Base-by-base conservation (phyloP, 2,888 invertebrate genomes). In the Cistogaster globosa region DNA sequence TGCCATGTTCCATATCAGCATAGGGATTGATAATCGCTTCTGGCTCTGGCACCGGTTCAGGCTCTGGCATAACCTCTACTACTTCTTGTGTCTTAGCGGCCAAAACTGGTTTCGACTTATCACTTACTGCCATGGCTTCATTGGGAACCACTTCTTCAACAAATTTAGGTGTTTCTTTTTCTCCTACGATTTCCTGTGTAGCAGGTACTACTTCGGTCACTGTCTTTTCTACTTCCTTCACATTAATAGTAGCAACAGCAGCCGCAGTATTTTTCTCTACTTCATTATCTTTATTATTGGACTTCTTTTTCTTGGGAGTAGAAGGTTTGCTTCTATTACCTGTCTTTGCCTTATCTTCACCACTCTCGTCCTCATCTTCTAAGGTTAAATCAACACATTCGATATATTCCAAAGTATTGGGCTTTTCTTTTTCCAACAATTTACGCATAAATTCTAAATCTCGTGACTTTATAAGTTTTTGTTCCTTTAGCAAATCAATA, bases 1-100 rank as follows among this genome's bases (percentile, higher is more conserved):
- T 93, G 0, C 95, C 95, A 75, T 93, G 93, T 53, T 90, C 90
- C 91, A 92, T 90, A 42, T 91, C 87, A 38, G 90, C 89, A 86
- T 88, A 90, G 0, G 90, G 91, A 89, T 92, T 90, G 92, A 83
- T 42, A 20, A 69, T 57, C 16, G 58, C 58, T 68, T 75, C 86
- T 1, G 87, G 77, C 71, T 81, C 76, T 0, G 81, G 38, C 42
- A 83, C 83, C 14, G 87, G 48, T 42, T 79, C 82, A 5, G 76
- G 67, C 22, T 63, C 58, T 51, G 63, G 58, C n/a, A 63, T 38
- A 7, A 78, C 26, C 26, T 80, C 77, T 11, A 36, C 42, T n/a
- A 71, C 53, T 11, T 69, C 67, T 22, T 74, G 8, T n/a, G n/a
- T 8, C 26, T 48, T 38, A n/a, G 55, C 26, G 11, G 53, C 22